Evolutionary conservation across 2,888 invertebrate genomes (phyloP).

Genomic region (Agrotis ipsilon): DNA sequence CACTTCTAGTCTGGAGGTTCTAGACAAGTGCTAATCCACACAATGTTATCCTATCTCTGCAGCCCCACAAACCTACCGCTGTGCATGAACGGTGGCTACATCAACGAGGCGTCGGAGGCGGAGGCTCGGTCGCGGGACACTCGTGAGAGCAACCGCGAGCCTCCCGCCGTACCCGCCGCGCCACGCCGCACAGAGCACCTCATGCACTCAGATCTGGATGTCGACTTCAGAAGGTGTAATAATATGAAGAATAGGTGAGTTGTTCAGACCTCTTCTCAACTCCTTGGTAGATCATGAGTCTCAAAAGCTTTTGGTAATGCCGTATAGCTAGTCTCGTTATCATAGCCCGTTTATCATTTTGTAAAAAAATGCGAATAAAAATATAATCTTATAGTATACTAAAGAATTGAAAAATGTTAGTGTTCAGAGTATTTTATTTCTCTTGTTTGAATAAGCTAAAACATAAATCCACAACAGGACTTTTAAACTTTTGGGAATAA

Average conservation of each 20-base stretch:
- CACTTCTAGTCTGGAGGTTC: too few relatives aligned
- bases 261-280: background rate
- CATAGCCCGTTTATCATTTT: too few relatives aligned
- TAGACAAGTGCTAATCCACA: too few relatives aligned
- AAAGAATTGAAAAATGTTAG: too few relatives aligned
- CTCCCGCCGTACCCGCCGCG: constrained; percentile 61
- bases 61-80: constrained; percentile 93
- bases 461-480: background rate
- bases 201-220: constrained; percentile 71
- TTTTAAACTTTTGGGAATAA: background rate
- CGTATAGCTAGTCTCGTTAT: background rate
- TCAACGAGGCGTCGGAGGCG: constrained; percentile 92
- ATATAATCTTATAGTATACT: too few relatives aligned
- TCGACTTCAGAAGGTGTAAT: constrained; percentile 90
- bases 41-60: constrained; percentile 67
- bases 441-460: background rate
- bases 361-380: too few relatives aligned
- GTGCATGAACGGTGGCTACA: constrained; percentile 91
- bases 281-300: background rate
- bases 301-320: background rate
- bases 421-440: too few relatives aligned
- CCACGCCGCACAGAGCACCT: constrained; percentile 71
- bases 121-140: constrained; percentile 84
- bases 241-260: constrained; percentile 91
- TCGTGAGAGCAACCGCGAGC: constrained; percentile 82